Conservation (phyloP, 2,888 invertebrate genomes). For the Halocaridina rubra region DNA sequence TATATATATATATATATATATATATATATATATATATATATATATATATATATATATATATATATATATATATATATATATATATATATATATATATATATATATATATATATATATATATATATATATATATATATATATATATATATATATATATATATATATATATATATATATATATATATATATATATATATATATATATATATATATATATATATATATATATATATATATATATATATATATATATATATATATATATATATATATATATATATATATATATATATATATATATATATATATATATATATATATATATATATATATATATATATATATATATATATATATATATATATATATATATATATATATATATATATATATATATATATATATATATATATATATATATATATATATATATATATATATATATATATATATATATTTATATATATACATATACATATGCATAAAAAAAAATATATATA, state of each 20-base stretch:
- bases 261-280: not conserved
- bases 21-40: not conserved
- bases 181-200: not conserved
- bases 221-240: too few relatives aligned
- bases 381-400: too few relatives aligned
- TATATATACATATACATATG: too few relatives aligned
- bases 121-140: not conserved
- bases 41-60: not conserved
- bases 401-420: too few relatives aligned
- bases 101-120: not conserved
- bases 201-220: not conserved
- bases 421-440: too few relatives aligned
- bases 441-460: too few relatives aligned
- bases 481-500: too few relatives aligned
- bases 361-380: too few relatives aligned
- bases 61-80: not conserved
- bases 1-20: not conserved
- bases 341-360: too few relatives aligned
- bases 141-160: not conserved
- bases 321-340: too few relatives aligned
- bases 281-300: not conserved
- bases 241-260: not conserved
- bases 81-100: not conserved
- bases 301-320: too few relatives aligned
- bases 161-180: not conserved